Percentiles rank a stretch among this genome's conserved stretches.
These are phyloP conservation scores for Percina caprodes DNA, from an alignment of 2,113 vertebrate species.

Conservation along the genomic window DNA sequence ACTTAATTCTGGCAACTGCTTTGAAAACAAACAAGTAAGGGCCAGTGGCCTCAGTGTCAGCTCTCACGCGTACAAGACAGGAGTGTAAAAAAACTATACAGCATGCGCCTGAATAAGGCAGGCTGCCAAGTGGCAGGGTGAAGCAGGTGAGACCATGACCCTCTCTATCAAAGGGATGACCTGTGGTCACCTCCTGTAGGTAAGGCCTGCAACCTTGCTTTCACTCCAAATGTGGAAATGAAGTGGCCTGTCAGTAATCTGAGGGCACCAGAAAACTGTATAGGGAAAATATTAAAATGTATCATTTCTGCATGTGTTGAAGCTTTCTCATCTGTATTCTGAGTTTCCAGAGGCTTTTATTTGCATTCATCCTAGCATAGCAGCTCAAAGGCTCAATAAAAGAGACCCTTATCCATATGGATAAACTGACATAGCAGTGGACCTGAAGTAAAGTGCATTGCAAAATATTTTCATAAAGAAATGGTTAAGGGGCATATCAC, in stretches of 20 bases:
- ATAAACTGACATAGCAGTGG: constrained; percentile 53
- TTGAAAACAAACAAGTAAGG: constrained; percentile 65
- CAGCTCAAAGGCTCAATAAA: constrained; percentile 65
- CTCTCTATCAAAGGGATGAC: constrained; percentile 67
- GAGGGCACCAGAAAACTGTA: constrained; percentile 39
- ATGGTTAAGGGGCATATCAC: constrained; percentile 34
- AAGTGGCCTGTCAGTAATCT: constrained; percentile 54
- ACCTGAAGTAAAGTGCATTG: constrained; percentile 53
- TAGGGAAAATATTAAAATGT: constrained; percentile 55
- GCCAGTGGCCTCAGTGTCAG: constrained; percentile 54
- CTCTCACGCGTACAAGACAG: constrained; percentile 20
- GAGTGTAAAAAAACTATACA: constrained; percentile 13
- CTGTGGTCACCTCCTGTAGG: constrained; percentile 39
- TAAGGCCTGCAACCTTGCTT: constrained; percentile 28
- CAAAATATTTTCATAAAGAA: constrained; percentile 44
- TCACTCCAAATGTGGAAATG: constrained; percentile 45
- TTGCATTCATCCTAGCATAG: constrained; percentile 62
- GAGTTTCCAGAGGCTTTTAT: constrained; percentile 59
- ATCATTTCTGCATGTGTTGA: constrained; percentile 58
- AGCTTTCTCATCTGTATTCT: constrained; percentile 71
- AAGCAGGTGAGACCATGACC: constrained; percentile 53
- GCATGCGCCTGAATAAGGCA: constrained; percentile 28
- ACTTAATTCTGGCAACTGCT: constrained; percentile 39
- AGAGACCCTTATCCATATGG: constrained; percentile 60
- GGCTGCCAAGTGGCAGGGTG: constrained; percentile 29